Percentiles rank a stretch among this genome's conserved stretches.
These are phyloP conservation scores for Spinus pinus DNA, from an alignment of 2,797 vertebrate genomes.

Conservation along the genomic window DNA sequence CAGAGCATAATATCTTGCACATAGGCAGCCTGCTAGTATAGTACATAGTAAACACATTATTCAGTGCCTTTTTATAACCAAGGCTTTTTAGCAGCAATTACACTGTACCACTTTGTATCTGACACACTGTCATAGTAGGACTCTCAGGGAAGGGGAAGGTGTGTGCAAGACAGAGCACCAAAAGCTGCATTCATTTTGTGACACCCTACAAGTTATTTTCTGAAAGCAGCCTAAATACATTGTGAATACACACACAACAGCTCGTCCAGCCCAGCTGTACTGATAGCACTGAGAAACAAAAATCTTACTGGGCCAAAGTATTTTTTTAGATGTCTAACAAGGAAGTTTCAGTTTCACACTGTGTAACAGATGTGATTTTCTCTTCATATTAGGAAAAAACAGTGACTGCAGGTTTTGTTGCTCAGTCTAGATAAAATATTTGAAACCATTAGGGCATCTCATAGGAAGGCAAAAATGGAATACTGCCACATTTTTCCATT, in stretches of 20 bases:
- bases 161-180: neutral
- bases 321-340: neutral
- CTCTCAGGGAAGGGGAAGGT: neutral
- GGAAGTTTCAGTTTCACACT: neutral
- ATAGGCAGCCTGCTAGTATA: neutral
- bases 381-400: neutral
- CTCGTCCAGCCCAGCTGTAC: neutral
- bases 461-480: neutral
- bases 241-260: neutral
- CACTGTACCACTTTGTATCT: neutral
- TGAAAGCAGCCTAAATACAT: neutral
- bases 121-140: neutral
- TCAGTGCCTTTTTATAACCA: neutral
- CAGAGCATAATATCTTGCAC: neutral
- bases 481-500: neutral
- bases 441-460: neutral
- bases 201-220: neutral
- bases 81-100: neutral
- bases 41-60: neutral
- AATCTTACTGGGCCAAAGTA: neutral
- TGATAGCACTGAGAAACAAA: neutral
- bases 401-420: neutral
- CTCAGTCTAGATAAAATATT: neutral
- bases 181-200: neutral
- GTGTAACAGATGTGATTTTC: neutral